Evolutionary conservation across 2,797 vertebrate species (phyloP).

Genomic region (Betta splendens): DNA sequence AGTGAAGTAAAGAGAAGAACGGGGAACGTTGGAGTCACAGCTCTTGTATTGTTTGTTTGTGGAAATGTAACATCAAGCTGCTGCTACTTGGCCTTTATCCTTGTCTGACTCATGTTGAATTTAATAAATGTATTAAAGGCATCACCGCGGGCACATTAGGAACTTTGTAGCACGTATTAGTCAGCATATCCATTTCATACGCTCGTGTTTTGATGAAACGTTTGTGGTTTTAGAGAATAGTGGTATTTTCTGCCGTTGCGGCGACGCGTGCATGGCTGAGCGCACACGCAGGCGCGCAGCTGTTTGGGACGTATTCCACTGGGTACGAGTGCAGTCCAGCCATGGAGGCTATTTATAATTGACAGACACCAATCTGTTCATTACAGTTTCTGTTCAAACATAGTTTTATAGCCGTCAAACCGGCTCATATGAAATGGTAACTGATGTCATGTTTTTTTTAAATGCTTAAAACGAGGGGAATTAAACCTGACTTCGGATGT

Average conservation of each 20-base stretch:
- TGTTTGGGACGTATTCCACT: constrained; percentile 19
- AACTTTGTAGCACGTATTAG: no score
- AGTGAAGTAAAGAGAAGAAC: constrained; percentile 3
- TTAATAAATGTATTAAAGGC: no score
- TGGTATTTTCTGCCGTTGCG: not conserved
- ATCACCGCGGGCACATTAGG: no score
- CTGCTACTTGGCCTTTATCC: no score
- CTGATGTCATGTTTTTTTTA: constrained; percentile 4
- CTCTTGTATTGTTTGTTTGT: constrained; percentile 10
- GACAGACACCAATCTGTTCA: constrained; percentile 28
- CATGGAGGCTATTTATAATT: constrained; percentile 18
- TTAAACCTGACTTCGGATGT: constrained; percentile 25
- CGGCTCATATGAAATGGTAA: constrained; percentile 4
- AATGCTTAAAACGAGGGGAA: constrained; percentile 28
- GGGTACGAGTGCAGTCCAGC: constrained; percentile 1
- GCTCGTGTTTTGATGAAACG: not conserved
- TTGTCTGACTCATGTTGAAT: no score
- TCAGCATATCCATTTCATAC: not conserved
- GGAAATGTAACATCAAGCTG: constrained; percentile 3
- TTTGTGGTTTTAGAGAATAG: not conserved
- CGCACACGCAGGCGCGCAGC: not conserved
- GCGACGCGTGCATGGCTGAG: constrained; percentile 13
- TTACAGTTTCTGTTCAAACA: constrained; percentile 36
- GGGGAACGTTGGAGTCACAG: not conserved
- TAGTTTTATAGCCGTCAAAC: constrained; percentile 15